phyloP scores from a whole-genome alignment of 2,888 invertebrate species.

The Euproctis similis region DNA sequence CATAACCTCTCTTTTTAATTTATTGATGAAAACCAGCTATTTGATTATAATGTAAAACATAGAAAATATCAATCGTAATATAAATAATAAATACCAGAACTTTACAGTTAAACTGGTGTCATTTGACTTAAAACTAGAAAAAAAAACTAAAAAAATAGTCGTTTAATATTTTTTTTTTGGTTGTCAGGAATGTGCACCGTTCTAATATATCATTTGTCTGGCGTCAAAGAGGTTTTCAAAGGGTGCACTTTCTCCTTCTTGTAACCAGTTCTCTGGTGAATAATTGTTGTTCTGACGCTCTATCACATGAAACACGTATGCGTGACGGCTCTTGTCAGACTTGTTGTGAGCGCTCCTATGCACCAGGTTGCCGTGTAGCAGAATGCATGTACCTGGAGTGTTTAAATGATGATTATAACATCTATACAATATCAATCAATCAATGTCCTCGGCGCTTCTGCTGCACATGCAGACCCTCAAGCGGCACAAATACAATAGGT shows the following conservation, averaged over 20 bases:
- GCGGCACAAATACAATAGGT: too few relatives aligned
- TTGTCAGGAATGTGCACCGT: not conserved
- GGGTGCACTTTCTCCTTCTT: conserved; percentile 80
- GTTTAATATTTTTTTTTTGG: too few relatives aligned
- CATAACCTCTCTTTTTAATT: too few relatives aligned
- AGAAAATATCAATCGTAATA: too few relatives aligned
- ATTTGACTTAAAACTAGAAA: conserved; percentile 28
- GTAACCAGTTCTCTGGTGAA: conserved; percentile 90
- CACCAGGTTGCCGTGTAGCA: conserved; percentile 94
- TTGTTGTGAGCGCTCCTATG: conserved; percentile 93
- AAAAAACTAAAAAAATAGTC: too few relatives aligned
- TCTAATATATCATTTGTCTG: conserved; percentile 36
- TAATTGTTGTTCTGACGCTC: conserved; percentile 86
- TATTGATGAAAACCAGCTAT: too few relatives aligned
- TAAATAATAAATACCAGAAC: not conserved
- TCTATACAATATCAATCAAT: too few relatives aligned
- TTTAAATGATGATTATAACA: too few relatives aligned
- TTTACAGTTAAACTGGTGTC: conserved; percentile 18
- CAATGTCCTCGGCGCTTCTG: too few relatives aligned
- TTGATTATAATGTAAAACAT: too few relatives aligned
- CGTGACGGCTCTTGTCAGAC: conserved; percentile 89
- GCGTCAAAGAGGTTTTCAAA: conserved; percentile 83
- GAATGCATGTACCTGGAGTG: conserved; percentile 86
- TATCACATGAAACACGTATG: conserved; percentile 96
- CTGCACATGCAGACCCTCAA: too few relatives aligned